These are phyloP conservation scores for Anarsia innoxiella DNA, from an alignment of 2,888 invertebrate species.

Conservation along the genomic window DNA sequence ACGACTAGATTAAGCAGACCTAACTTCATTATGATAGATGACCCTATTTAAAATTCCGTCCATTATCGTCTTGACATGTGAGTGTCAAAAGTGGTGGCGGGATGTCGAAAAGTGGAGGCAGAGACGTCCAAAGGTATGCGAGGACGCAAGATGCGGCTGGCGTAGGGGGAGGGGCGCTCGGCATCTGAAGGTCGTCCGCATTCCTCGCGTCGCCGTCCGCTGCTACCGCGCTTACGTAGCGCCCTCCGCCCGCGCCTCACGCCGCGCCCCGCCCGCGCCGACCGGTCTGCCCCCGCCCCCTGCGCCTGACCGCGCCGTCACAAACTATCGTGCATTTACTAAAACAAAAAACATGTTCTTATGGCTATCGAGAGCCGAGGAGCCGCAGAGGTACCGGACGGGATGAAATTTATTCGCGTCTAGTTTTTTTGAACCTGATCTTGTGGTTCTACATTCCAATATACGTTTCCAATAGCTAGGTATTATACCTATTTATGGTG, in stretches of 20 bases:
- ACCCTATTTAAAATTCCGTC: slow-evolving; percentile 27
- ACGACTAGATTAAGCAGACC: background rate
- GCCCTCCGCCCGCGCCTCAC: slow-evolving; percentile 42
- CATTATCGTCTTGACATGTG: slow-evolving; percentile 41
- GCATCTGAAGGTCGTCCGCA: slow-evolving; percentile 76
- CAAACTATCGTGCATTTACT: slow-evolving; percentile 70
- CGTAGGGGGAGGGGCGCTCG: slow-evolving; percentile 69
- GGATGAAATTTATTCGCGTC: slow-evolving; percentile 71
- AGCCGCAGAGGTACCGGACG: slow-evolving; percentile 70
- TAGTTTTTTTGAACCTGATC: slow-evolving; percentile 58
- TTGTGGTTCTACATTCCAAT: slow-evolving; percentile 60
- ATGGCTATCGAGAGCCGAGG: slow-evolving; percentile 65
- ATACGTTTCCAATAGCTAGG: slow-evolving; percentile 15
- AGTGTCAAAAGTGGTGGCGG: slow-evolving; percentile 66
- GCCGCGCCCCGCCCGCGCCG: slow-evolving; percentile 43
- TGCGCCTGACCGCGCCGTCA: slow-evolving; percentile 54
- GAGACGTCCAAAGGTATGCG: slow-evolving; percentile 68
- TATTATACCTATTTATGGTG: slow-evolving; percentile 1
- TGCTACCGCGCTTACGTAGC: slow-evolving; percentile 76
- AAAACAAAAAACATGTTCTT: slow-evolving; percentile 72
- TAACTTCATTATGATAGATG: slow-evolving; percentile 16
- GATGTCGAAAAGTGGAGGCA: slow-evolving; percentile 70
- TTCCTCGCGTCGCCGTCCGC: slow-evolving; percentile 74
- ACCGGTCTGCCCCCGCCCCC: slow-evolving; percentile 54
- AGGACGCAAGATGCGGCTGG: slow-evolving; percentile 73